Percentiles rank a stretch among this genome's conserved stretches.
These are phyloP conservation scores for Anolis apletophallus DNA, from an alignment of 2,797 vertebrate genomes.

Conservation along the genomic window DNA sequence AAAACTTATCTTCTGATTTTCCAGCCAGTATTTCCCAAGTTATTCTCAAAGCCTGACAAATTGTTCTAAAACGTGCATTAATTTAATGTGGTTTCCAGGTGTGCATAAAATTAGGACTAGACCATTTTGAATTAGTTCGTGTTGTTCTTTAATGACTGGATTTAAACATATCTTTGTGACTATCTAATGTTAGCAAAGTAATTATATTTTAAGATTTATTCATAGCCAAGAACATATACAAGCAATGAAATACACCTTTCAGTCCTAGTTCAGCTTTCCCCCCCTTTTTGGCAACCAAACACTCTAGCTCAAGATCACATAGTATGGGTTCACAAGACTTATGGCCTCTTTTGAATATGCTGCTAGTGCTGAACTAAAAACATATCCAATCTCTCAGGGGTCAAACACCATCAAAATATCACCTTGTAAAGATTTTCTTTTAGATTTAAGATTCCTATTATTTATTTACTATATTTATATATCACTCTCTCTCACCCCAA, in stretches of 20 bases:
- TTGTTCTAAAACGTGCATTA: conserved; percentile 63
- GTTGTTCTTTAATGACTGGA: conserved; percentile 39
- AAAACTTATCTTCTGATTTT: conserved; percentile 46
- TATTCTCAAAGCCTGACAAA: conserved; percentile 51
- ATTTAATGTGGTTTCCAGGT: conserved; percentile 67
- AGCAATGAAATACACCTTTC: conserved; percentile 69
- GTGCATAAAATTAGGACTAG: conserved; percentile 69
- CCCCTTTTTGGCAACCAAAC: conserved; percentile 56
- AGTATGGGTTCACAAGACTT: no score
- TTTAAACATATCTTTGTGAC: conserved; percentile 69
- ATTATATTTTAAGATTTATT: conserved; percentile 73
- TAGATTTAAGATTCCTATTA: no score
- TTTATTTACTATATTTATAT: no score
- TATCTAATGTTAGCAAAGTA: conserved; percentile 72
- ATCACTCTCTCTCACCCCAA: no score
- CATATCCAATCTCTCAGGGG: no score
- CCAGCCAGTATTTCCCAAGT: conserved; percentile 54
- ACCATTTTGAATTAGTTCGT: conserved; percentile 62
- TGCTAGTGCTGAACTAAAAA: background rate
- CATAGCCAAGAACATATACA: conserved; percentile 68
- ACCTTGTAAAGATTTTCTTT: no score
- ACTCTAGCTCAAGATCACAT: background rate
- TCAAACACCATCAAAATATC: no score
- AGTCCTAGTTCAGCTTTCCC: conserved; percentile 65
- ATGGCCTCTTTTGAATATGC: background rate